Percentiles rank a stretch among this genome's conserved stretches.
Conservation (phyloP, 2,113 vertebrate species). For the Charina bottae region DNA sequence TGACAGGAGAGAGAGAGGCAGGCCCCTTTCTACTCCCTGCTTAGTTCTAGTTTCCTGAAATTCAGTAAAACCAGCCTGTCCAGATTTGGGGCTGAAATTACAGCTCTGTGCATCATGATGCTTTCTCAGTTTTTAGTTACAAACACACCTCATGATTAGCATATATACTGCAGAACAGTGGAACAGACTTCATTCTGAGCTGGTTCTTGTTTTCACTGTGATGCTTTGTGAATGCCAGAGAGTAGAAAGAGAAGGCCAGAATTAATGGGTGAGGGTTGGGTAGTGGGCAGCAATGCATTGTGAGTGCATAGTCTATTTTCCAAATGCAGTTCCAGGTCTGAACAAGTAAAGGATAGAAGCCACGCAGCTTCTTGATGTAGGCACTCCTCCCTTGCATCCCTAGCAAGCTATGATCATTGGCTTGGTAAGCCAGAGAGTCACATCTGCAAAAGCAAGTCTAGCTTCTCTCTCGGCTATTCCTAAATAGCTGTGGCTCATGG, state of each 20-base stretch:
- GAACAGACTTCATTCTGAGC: background rate
- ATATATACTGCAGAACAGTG: background rate
- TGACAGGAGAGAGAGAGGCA: background rate
- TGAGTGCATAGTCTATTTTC: background rate
- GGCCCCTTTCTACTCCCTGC: rapidly evolving
- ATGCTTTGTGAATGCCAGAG: background rate
- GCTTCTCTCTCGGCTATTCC: background rate
- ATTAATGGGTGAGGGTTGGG: too few relatives aligned
- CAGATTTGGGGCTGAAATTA: background rate
- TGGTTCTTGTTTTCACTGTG: background rate
- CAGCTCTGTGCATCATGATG: background rate
- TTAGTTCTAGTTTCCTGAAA: background rate
- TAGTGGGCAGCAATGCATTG: too few relatives aligned
- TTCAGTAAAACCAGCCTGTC: background rate
- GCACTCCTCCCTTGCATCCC: background rate
- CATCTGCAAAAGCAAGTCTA: background rate
- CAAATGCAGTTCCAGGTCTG: background rate
- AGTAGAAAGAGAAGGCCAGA: background rate
- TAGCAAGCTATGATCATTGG: background rate
- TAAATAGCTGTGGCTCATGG: background rate
- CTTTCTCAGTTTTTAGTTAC: background rate
- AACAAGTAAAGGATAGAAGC: background rate
- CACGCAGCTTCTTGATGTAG: background rate
- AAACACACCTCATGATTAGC: background rate
- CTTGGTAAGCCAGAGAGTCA: too few relatives aligned